Conservation (phyloP, 1,140 invertebrate species). For the Gonatopus flavifemur region DNA sequence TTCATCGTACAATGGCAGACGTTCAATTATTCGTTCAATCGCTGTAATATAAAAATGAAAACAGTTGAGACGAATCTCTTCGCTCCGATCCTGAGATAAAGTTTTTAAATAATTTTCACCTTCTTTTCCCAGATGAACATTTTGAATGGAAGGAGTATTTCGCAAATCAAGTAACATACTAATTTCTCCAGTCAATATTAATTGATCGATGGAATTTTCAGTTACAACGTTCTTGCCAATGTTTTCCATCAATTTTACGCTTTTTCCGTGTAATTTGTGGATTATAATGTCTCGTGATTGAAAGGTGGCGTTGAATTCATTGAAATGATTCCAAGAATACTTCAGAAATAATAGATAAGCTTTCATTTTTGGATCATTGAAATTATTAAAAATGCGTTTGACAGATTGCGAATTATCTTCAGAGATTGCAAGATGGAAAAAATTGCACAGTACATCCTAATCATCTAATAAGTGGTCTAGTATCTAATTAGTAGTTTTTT, state of each 20-base stretch:
- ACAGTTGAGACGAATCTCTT: too few species aligned
- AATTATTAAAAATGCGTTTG: not conserved
- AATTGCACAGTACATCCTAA: constrained; percentile 2
- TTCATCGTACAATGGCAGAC: too few species aligned
- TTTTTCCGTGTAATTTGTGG: constrained; percentile 3
- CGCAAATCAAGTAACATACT: too few species aligned
- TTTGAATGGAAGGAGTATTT: too few species aligned
- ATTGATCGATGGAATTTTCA: not conserved
- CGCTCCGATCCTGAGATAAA: too few species aligned
- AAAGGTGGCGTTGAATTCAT: constrained; percentile 10
- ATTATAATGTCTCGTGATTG: constrained; percentile 6
- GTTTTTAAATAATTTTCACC: too few species aligned
- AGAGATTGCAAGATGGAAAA: not conserved
- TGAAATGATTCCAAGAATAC: constrained; percentile 8
- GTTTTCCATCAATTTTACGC: not conserved
- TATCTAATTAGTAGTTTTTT: too few species aligned
- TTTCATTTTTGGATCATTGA: constrained; percentile 3
- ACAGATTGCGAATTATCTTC: constrained; percentile 11
- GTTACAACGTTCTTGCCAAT: not conserved
- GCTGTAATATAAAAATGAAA: constrained; percentile 8
- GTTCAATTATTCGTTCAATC: not conserved
- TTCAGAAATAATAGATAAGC: constrained; percentile 12
- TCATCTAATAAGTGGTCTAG: constrained; percentile 11
- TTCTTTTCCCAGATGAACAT: too few species aligned
- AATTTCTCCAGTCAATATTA: not conserved